Base-by-base conservation (phyloP, 2,888 invertebrate genomes). In the Ommatoiulus sabulosus region DNA sequence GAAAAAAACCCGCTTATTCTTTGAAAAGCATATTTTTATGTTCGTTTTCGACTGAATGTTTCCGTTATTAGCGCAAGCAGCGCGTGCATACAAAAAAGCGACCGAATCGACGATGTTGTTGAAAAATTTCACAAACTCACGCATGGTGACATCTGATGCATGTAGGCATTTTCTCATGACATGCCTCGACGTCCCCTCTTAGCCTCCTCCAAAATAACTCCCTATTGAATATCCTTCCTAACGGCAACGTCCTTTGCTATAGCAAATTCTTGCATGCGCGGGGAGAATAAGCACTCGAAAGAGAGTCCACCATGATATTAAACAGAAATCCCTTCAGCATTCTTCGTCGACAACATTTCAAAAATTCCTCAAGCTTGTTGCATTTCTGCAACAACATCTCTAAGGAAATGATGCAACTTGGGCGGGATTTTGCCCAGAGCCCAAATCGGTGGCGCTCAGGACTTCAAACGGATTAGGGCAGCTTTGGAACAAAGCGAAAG, bases 311-410 rank as follows among this genome's bases (percentile, higher is more conserved):
- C 72, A 24, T 24, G 24, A 72, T 72, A 72, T 72, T 72, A 72
- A 72, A 72, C 72, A 72, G 24, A 72, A 72, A 72, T 72, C 72
- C 8, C 72, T 72, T 72, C n/a, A n/a, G 72, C 72, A 24, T 72
- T 72, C 24, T n/a, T n/a, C n/a, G 24, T 24, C 72, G 24, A 72
- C 24, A 72, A 72, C 72, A 63, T 72, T 72, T 72, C 24, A 2
- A 35, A 24, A 24, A 72, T 72, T 72, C 24, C n/a, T 7, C 7
- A 20, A 20, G 63, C 0, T 20, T 63, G 12, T 63, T 20, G 57
- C 57, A 57, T 72, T 72, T 72, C 24, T 72, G 20, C 72, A 63
- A 63, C n/a, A 20, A 20, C 20, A 7, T 72, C 24, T n/a, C 7
- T 24, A 24, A 72, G n/a, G 35, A 57, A 57, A n/a, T 3, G 57